These are phyloP conservation scores for Pandion haliaetus DNA, from an alignment of 2,113 vertebrate species.

Conservation along the genomic window DNA sequence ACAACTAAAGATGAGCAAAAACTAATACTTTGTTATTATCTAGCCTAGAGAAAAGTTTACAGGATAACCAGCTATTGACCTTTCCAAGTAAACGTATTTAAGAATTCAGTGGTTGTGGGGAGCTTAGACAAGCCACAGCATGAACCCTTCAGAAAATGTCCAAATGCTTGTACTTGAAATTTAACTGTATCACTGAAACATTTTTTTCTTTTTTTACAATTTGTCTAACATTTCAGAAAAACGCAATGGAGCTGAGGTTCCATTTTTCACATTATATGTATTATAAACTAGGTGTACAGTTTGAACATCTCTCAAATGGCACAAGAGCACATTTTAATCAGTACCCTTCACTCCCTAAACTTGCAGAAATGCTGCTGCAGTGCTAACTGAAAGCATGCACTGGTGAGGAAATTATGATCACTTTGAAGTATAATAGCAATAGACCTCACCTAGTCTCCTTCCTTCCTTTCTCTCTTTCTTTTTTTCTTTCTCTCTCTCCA, in stretches of 20 bases:
- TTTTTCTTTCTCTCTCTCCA: too few species aligned
- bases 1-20: conserved; percentile 59
- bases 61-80: conserved; percentile 49
- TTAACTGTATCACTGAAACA: conserved; percentile 1
- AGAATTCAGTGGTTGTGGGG: conserved; percentile 43
- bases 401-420: not conserved
- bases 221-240: conserved; percentile 6
- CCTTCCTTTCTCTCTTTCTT: not conserved
- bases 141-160: conserved; percentile 44
- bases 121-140: conserved; percentile 9
- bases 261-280: not conserved
- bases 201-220: conserved; percentile 19
- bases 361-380: not conserved
- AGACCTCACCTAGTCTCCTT: not conserved
- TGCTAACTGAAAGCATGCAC: not conserved
- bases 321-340: not conserved
- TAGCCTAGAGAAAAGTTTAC: conserved; percentile 54
- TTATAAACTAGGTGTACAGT: not conserved
- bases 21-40: conserved; percentile 60
- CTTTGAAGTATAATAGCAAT: not conserved
- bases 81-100: conserved; percentile 64
- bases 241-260: not conserved
- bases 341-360: not conserved
- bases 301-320: not conserved
- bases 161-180: conserved; percentile 25